Evolutionary conservation across 2,113 vertebrate species (phyloP).

Genomic region (Synchiropus splendidus): DNA sequence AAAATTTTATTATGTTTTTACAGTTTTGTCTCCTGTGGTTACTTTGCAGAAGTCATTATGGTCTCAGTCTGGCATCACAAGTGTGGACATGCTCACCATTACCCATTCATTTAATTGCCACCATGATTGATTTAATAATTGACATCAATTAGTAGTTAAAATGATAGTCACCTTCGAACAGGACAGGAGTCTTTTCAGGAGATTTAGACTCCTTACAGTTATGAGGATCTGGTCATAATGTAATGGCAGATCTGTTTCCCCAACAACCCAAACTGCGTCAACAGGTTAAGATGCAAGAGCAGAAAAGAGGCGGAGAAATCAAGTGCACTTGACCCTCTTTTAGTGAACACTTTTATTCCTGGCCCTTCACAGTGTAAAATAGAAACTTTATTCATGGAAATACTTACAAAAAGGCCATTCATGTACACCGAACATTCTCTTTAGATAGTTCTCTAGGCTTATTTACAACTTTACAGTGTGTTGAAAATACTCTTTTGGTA

Average conservation of each 20-base stretch:
- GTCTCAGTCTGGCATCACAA: no score
- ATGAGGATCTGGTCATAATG: no score
- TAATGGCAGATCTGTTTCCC: no score
- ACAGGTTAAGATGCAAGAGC: no score
- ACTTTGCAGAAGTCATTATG: constrained; percentile 2
- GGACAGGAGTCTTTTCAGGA: no score
- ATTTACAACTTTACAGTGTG: constrained; percentile 97
- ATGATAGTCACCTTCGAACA: no score
- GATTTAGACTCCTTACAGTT: no score
- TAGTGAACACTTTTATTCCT: constrained; percentile 67
- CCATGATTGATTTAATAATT: no score
- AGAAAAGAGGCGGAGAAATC: not conserved
- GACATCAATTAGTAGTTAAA: no score
- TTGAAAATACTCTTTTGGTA: constrained; percentile 96
- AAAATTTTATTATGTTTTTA: constrained; percentile 65
- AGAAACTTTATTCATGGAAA: constrained; percentile 91
- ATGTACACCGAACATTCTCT: constrained; percentile 47
- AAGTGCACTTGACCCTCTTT: constrained; percentile 11
- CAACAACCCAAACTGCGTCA: no score
- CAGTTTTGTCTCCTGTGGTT: constrained; percentile 13
- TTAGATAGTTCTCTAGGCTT: constrained; percentile 89
- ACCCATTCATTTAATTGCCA: no score
- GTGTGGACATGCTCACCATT: no score
- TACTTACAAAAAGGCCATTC: constrained; percentile 87
- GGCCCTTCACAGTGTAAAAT: constrained; percentile 83